Percentiles rank a stretch among this genome's conserved stretches.
Evolutionary conservation across 2,888 invertebrate species (phyloP).

Genomic region (Zonitis immaculata): DNA sequence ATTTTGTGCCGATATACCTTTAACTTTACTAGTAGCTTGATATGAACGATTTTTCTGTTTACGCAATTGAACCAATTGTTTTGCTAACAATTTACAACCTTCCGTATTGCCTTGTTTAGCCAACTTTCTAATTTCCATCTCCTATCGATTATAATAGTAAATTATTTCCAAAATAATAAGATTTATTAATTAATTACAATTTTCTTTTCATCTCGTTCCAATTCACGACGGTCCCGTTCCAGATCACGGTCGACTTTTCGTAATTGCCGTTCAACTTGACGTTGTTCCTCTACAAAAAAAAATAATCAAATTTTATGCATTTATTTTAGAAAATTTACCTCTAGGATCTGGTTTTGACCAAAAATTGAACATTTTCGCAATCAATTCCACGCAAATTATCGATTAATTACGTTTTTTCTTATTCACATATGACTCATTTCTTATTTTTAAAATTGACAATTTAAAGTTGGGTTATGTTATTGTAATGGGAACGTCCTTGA

Average conservation of each 20-base stretch:
- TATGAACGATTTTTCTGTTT: constrained; percentile 83
- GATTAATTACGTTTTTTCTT: constrained; percentile 8
- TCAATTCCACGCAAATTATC: background rate
- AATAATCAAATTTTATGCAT: constrained; percentile 6
- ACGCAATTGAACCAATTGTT: constrained; percentile 80
- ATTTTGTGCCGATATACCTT: constrained; percentile 75
- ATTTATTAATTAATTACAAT: constrained; percentile 57
- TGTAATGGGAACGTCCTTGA: too few relatives aligned
- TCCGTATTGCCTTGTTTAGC: constrained; percentile 85
- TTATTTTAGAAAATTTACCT: constrained; percentile 34
- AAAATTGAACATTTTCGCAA: constrained; percentile 26
- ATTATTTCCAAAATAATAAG: background rate
- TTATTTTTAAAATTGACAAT: constrained; percentile 2
- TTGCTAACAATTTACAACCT: constrained; percentile 77
- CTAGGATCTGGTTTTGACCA: constrained; percentile 47
- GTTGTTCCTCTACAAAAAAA: constrained; percentile 67
- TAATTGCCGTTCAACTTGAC: constrained; percentile 75
- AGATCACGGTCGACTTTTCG: constrained; percentile 78
- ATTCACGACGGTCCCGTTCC: constrained; percentile 72
- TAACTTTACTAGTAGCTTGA: constrained; percentile 75
- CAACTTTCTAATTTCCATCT: constrained; percentile 82
- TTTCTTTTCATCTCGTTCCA: constrained; percentile 88
- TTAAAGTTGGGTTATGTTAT: background rate
- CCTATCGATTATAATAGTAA: constrained; percentile 49
- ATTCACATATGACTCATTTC: constrained; percentile 15